Evolutionary conservation across 2,113 vertebrate species (phyloP).

Genomic region (Pachypanchax playfairii): DNA sequence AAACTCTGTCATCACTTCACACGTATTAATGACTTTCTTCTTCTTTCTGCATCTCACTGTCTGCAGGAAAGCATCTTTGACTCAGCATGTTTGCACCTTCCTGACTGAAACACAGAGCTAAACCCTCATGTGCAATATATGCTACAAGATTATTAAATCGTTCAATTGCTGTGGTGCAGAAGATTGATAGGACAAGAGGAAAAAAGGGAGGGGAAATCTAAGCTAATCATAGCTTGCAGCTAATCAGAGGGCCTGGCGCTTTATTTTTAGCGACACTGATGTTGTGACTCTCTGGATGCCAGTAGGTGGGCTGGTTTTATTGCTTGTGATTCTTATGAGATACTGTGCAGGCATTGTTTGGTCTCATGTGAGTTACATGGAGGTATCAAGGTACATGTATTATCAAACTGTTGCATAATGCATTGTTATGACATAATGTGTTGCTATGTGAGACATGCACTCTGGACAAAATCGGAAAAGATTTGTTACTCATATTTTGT

Average conservation of each 20-base stretch:
- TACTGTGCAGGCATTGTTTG: neutral
- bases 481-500: too few species aligned
- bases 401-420: neutral
- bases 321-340: constrained; percentile 1
- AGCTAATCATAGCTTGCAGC: constrained; percentile 32
- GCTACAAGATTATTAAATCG: constrained; percentile 26
- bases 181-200: constrained; percentile 17
- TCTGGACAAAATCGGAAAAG: too few species aligned
- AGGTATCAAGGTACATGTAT: too few species aligned
- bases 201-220: constrained; percentile 13
- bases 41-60: constrained; percentile 32
- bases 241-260: constrained; percentile 13
- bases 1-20: constrained; percentile 22
- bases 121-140: neutral
- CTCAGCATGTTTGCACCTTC: constrained; percentile 39
- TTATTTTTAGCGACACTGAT: constrained; percentile 50
- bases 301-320: neutral
- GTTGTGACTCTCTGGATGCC: neutral
- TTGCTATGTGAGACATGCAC: neutral
- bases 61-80: constrained; percentile 47
- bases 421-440: neutral
- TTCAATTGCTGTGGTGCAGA: constrained; percentile 16
- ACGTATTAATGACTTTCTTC: constrained; percentile 38
- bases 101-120: constrained; percentile 9
- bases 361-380: too few species aligned